Evolutionary conservation across 2,113 vertebrate species (phyloP).

Genomic region (Heterochromis multidens): DNA sequence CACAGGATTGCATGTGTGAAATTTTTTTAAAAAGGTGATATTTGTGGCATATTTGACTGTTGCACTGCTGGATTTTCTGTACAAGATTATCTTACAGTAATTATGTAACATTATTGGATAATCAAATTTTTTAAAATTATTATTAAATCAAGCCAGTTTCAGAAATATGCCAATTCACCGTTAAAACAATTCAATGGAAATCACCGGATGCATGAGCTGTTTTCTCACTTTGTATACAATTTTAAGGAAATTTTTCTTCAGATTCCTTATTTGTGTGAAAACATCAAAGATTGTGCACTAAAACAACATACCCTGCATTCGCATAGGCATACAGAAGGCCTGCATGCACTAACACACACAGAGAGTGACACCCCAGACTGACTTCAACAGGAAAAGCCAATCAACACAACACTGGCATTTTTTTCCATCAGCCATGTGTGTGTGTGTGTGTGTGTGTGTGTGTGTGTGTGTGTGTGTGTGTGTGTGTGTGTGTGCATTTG

Average conservation of each 20-base stretch:
- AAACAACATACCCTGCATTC: not conserved
- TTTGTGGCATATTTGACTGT: not conserved
- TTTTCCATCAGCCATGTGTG: slow-evolving; percentile 36
- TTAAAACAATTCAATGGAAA: not conserved
- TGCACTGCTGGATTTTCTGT: not conserved
- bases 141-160: not conserved
- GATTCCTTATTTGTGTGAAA: not conserved
- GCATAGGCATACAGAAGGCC: not conserved
- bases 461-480: slow-evolving; percentile 22
- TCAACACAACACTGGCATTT: slow-evolving; percentile 41
- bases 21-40: not conserved
- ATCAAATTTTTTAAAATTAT: too few species aligned
- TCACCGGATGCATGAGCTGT: too few species aligned
- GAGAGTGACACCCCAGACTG: not conserved
- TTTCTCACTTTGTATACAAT: too few species aligned
- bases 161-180: not conserved
- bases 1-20: not conserved
- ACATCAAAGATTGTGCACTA: not conserved
- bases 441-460: slow-evolving; percentile 24
- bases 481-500: slow-evolving; percentile 31
- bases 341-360: not conserved
- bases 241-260: not conserved
- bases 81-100: fast-evolving
- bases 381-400: slow-evolving; percentile 15
- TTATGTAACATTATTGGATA: not conserved